Evolutionary conservation across 2,888 invertebrate genomes (phyloP), one percentile per base, ranked within the genome.

Genomic region (Reticulitermes lucifugus): DNA sequence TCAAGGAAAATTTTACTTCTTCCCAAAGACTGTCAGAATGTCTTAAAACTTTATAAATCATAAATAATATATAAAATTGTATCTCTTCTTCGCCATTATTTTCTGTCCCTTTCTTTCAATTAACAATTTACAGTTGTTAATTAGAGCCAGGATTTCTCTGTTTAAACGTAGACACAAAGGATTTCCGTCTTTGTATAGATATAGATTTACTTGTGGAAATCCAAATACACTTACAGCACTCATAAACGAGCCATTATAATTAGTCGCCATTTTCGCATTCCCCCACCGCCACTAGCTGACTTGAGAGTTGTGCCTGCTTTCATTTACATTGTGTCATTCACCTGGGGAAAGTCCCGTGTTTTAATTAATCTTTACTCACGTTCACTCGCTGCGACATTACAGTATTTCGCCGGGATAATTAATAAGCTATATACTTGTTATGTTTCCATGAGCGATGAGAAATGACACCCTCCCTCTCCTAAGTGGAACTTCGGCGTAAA

Each of bases 251-350:
- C 22, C 77, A 77, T 46, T 46, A 46, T 81, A 80, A 80, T 80
- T 80, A 80, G 35, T 22, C 55, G 29, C 29, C 22, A 51, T 46
- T 51, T 79, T 41, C 9, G 51, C 79, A n/a, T 14, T 35, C 14
- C n/a, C 79, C 35, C 80, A n/a, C 14, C 59, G 6, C 25, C 80
- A 21, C 3, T 18, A 73, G 73, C 35, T 35, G 59, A 18, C 12
- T 41, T 60, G 29, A 21, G 35, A 73, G 41, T 59, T 35, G 65
- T 14, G 18, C 46, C 46, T 12, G 41, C 65, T 59, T 81, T 70
- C 25, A 81, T 81, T 81, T 81, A 70, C 81, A 70, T 81, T 81
- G 81, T 81, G 65, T 65, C 60, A 65, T 81, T 70, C 81, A 81
- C 81, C 81, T 81, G 81, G 81, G 81, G 43, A 70, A 41, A 41